Evolutionary conservation across 2,888 invertebrate species (phyloP).

Genomic region (Volucella zonaria): DNA sequence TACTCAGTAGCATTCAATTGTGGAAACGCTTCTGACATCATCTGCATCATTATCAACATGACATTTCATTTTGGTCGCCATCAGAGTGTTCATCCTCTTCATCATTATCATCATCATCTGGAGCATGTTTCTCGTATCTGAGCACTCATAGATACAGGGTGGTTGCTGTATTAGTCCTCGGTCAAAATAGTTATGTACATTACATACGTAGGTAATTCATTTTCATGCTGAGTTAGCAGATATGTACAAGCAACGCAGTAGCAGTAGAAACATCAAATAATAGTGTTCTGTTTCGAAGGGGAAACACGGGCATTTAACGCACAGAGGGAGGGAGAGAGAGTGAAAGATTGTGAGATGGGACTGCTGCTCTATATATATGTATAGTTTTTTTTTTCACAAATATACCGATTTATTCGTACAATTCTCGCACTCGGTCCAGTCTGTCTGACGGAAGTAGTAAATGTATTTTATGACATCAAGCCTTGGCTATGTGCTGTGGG

Average conservation of each 20-base stretch:
- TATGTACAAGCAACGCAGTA: conserved; percentile 35
- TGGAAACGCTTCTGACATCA: conserved; percentile 65
- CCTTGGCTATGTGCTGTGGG: conserved; percentile 55
- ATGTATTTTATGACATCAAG: conserved; percentile 68
- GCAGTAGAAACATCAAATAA: conserved; percentile 42
- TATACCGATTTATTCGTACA: neutral
- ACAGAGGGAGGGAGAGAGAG: neutral
- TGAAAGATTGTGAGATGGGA: neutral
- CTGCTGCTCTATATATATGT: conserved; percentile 43
- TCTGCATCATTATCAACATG: conserved; percentile 53
- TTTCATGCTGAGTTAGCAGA: conserved; percentile 66
- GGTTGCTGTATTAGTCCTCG: conserved; percentile 5
- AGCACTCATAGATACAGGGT: neutral
- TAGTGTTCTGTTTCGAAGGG: conserved; percentile 35
- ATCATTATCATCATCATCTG: conserved; percentile 38
- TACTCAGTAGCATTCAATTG: conserved; percentile 32
- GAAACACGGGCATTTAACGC: conserved; percentile 11
- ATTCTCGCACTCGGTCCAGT: neutral
- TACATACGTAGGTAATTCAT: conserved; percentile 53
- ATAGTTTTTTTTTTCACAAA: conserved; percentile 4
- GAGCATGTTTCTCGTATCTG: conserved; percentile 38
- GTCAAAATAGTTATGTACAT: conserved; percentile 17
- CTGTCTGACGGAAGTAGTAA: conserved; percentile 69
- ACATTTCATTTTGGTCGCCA: conserved; percentile 24
- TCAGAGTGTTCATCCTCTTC: conserved; percentile 34